A percentile compares a stretch with the other conserved stretches of the same genome.
phyloP scores from a whole-genome alignment of 2,113 vertebrate genomes.

The Larimichthys polyactis region DNA sequence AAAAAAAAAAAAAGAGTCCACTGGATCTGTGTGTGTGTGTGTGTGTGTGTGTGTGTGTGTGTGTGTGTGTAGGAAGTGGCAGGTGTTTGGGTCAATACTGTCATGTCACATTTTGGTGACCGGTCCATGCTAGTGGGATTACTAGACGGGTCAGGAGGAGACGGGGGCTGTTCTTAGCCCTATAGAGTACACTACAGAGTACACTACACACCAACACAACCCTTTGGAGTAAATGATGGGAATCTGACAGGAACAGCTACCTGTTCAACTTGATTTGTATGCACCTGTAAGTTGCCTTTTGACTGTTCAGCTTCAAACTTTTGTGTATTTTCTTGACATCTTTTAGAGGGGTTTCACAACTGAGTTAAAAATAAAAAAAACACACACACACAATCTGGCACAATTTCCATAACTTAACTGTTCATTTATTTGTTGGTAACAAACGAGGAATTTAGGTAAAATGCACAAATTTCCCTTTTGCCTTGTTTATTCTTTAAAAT shows the following conservation, averaged over 20 bases:
- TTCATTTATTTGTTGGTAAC: background rate
- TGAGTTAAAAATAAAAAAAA: background rate
- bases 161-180: slow-evolving; percentile 9
- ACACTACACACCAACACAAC: background rate
- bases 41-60: slow-evolving; percentile 30
- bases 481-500: background rate
- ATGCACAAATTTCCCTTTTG: background rate
- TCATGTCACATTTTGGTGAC: slow-evolving; percentile 76
- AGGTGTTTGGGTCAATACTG: slow-evolving; percentile 81
- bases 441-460: too few species aligned
- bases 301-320: background rate
- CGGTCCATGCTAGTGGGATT: slow-evolving; percentile 58
- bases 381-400: background rate
- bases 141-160: slow-evolving; percentile 35
- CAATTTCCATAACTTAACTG: background rate
- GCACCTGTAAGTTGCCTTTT: background rate
- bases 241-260: background rate
- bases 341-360: background rate
- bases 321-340: background rate
- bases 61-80: slow-evolving; percentile 65
- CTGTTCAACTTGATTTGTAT: background rate
- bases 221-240: background rate
- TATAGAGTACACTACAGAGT: background rate
- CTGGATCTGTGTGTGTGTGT: slow-evolving; percentile 34
- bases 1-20: slow-evolving; percentile 49